phyloP scores from a whole-genome alignment of 2,888 invertebrate genomes.

The Therioaphis trifolii region DNA sequence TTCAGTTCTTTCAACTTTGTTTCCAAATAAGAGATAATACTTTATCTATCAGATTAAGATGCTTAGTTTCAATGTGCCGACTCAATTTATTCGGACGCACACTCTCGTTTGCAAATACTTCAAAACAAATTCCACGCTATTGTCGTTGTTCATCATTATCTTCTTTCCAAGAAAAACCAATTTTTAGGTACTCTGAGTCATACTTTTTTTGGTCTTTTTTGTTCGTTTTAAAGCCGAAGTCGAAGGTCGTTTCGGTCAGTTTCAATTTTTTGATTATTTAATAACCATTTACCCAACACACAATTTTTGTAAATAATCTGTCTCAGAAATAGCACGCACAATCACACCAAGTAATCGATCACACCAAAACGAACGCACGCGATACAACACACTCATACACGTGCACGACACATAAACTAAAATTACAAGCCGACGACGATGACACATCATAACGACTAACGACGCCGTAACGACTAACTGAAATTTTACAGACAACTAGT shows the following conservation, averaged over 20 bases:
- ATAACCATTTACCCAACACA: background rate
- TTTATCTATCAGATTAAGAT: too few relatives aligned
- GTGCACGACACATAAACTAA: too few relatives aligned
- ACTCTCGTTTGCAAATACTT: constrained; percentile 22
- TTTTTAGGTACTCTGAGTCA: constrained; percentile 16
- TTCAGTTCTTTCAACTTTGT: too few relatives aligned
- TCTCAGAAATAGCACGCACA: background rate
- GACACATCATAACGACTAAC: too few relatives aligned
- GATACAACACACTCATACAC: too few relatives aligned
- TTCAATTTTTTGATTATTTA: constrained; percentile 11
- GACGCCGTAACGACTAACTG: too few relatives aligned
- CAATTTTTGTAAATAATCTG: background rate
- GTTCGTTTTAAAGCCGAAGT: constrained; percentile 1
- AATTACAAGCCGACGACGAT: too few relatives aligned
- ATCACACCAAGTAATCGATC: too few relatives aligned
- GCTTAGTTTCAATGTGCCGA: too few relatives aligned
- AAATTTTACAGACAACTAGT: too few relatives aligned
- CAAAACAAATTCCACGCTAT: constrained; percentile 19
- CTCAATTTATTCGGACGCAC: constrained; percentile 27
- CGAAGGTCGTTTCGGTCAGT: background rate
- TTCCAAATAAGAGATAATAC: too few relatives aligned
- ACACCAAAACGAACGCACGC: background rate
- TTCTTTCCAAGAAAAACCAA: constrained; percentile 24
- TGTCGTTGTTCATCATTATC: constrained; percentile 31
- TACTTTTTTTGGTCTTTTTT: constrained; percentile 3